Percentiles rank a stretch among this genome's conserved stretches.
These are phyloP conservation scores for Dinoponera quadriceps DNA, from an alignment of 1,140 invertebrate species.

Conservation along the genomic window DNA sequence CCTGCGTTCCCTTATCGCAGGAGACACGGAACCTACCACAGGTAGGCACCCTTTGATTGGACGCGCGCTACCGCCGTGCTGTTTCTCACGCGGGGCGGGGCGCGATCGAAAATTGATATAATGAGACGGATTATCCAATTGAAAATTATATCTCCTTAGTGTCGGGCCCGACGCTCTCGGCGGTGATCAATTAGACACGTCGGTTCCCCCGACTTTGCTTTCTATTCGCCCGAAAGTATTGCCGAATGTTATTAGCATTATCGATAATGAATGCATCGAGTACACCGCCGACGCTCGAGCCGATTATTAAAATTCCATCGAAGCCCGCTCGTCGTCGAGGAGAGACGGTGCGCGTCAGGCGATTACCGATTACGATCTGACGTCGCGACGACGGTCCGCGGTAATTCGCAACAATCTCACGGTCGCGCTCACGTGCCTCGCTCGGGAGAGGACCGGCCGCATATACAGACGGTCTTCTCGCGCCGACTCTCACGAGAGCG, in stretches of 20 bases:
- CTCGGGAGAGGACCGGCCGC: too few relatives aligned
- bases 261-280: conserved; percentile 29
- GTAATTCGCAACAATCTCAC: conserved; percentile 21
- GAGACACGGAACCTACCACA: conserved; percentile 46
- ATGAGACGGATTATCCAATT: conserved; percentile 62
- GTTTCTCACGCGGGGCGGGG: conserved; percentile 41
- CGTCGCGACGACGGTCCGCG: background rate
- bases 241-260: conserved; percentile 36
- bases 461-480: background rate
- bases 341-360: background rate
- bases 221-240: conserved; percentile 19
- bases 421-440: background rate
- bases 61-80: conserved; percentile 51
- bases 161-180: conserved; percentile 4
- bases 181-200: conserved; percentile 60
- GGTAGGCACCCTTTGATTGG: conserved; percentile 55
- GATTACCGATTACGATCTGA: background rate
- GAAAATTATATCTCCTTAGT: conserved; percentile 52
- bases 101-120: conserved; percentile 50
- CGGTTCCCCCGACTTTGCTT: conserved; percentile 9
- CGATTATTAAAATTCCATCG: conserved; percentile 38
- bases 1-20: conserved; percentile 62
- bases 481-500: conserved; percentile 65
- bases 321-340: background rate
- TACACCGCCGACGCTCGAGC: background rate